Base-by-base conservation (phyloP, 2,797 vertebrate genomes). In the Cheirogaleus major region DNA sequence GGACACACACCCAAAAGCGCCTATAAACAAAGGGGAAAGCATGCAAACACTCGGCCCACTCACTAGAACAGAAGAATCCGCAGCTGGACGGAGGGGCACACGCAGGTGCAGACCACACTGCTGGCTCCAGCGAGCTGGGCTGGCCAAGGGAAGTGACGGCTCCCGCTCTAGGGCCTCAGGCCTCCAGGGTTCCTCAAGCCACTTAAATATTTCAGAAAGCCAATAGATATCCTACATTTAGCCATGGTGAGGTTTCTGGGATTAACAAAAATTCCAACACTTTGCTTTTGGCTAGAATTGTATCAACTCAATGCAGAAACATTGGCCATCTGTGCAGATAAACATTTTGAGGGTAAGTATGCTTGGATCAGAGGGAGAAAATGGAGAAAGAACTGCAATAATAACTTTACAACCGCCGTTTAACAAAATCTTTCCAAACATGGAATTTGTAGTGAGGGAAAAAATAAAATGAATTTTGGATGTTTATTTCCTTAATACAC, bases 231-330 rank as follows among this genome's bases (percentile, higher is more conserved):
- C 78, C 67, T 78, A 35, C 55, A 63, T 35, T 72, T 35, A 76
- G 52, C 63, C 76, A n/a, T 8, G 50, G 70, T 32, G 61, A 92
- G 43, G 27, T 85, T 78, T 81, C 89, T 89, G 78, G 84, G 87
- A 92, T 92, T 92, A 95, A 43, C 65, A 41, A 48, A 69, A 43
- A 57, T 27, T 38, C 67, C 50, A 87, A 35, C 48, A 35, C 48
- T 96, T 87, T 93, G 90, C 87, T 92, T 93, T 95, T 63, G 95
- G 80, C 89, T 92, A 30, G 81, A 92, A 81, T 90, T n/a, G 59
- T 6, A 67, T 80, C 80, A 95, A 63, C 61, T 81, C 59, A 41
- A 1, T 20, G 43, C n/a, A 96, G 82, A 93, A 93, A 92, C 41
- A n/a, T 17, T 45, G 90, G 50, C 63, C 52, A 30, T 83, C 78